Evolutionary conservation across 2,797 vertebrate genomes (phyloP).

Genomic region (Anguilla anguilla): DNA sequence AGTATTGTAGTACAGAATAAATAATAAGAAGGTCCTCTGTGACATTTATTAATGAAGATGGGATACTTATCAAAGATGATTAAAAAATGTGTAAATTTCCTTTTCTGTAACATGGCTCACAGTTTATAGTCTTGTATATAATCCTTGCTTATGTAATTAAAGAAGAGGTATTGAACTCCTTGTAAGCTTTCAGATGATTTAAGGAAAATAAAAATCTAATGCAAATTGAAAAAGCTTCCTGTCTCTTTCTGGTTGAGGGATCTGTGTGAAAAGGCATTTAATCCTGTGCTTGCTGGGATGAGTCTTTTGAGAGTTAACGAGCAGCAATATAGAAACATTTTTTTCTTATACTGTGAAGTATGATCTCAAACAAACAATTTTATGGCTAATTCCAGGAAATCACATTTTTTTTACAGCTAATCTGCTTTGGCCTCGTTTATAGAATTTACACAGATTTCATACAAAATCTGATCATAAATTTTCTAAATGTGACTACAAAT

Average conservation of each 20-base stretch:
- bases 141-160: slow-evolving; percentile 70
- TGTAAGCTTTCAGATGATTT: slow-evolving; percentile 71
- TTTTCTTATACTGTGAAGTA: too few relatives aligned
- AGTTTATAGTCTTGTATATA: slow-evolving; percentile 68
- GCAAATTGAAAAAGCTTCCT: slow-evolving; percentile 20
- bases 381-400: too few relatives aligned
- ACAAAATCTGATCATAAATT: too few relatives aligned
- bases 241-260: background rate
- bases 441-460: too few relatives aligned
- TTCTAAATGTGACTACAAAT: too few relatives aligned
- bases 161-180: slow-evolving; percentile 65
- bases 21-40: slow-evolving; percentile 58
- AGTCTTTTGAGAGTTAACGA: background rate
- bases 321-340: too few relatives aligned
- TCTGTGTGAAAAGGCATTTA: background rate
- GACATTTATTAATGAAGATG: slow-evolving; percentile 66
- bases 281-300: background rate
- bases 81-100: slow-evolving; percentile 59
- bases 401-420: too few relatives aligned
- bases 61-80: slow-evolving; percentile 64
- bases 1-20: slow-evolving; percentile 65
- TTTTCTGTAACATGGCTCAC: slow-evolving; percentile 74
- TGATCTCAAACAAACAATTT: too few relatives aligned
- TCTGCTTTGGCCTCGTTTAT: too few relatives aligned
- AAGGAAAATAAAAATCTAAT: slow-evolving; percentile 69